These are phyloP conservation scores for Petromus typicus DNA, from an alignment of 2,113 vertebrate genomes.

Conservation along the genomic window DNA sequence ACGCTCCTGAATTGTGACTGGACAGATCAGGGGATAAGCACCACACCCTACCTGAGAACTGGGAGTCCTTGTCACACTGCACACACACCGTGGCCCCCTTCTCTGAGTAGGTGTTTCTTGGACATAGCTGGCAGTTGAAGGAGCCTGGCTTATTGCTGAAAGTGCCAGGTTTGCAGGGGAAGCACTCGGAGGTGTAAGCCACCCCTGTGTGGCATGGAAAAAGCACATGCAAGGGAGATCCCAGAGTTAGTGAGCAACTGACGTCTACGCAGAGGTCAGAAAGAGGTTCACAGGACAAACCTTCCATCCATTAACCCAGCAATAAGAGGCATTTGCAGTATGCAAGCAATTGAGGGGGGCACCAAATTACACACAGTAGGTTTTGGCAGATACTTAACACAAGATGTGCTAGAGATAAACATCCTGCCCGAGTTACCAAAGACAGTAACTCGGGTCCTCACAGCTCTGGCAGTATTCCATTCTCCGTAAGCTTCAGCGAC, in stretches of 20 bases:
- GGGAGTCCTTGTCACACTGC: constrained; percentile 89
- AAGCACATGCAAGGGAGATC: not conserved
- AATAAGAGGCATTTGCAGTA: not conserved
- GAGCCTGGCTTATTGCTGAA: constrained; percentile 93
- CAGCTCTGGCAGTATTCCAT: not conserved
- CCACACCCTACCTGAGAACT: constrained; percentile 90
- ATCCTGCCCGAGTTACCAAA: not conserved
- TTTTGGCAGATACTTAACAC: not conserved
- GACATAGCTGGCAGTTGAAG: constrained; percentile 92
- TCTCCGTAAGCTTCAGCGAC: not conserved
- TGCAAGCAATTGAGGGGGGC: not conserved
- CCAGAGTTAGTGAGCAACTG: not conserved
- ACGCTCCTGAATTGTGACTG: not conserved
- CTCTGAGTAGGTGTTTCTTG: constrained; percentile 93
- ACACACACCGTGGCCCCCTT: constrained; percentile 95
- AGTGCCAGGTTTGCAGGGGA: constrained; percentile 95
- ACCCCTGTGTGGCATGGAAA: constrained; percentile 89
- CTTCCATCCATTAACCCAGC: not conserved
- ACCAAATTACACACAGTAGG: not conserved
- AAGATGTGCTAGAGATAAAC: not conserved
- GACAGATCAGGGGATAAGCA: not conserved
- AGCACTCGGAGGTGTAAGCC: constrained; percentile 97
- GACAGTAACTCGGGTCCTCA: not conserved
- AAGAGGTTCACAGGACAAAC: not conserved
- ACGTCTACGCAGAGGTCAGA: not conserved